Conservation (phyloP, 2,888 invertebrate species). For the Pristionchus mayeri region DNA sequence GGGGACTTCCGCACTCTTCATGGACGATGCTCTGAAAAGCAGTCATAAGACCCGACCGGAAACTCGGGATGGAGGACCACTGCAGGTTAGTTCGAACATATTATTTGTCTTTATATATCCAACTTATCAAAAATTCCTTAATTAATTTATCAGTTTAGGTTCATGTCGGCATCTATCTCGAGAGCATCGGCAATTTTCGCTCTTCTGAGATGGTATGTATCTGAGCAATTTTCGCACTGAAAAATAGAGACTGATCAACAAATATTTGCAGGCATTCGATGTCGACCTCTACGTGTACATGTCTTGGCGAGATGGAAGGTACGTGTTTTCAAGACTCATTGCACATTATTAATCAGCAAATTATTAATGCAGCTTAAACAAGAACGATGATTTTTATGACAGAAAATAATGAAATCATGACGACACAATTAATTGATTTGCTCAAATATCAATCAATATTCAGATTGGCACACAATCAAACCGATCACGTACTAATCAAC, state of each 20-base stretch:
- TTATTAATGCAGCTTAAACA: no score
- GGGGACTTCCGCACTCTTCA: no score
- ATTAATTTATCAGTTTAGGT: background rate
- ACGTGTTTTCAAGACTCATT: no score
- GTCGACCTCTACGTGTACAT: slow-evolving; percentile 72
- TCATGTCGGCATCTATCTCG: slow-evolving; percentile 57
- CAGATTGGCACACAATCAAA: slow-evolving; percentile 63
- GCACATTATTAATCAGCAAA: no score
- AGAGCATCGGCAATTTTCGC: slow-evolving; percentile 67
- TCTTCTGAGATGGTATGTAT: slow-evolving; percentile 67
- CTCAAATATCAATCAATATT: background rate
- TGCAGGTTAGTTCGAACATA: slow-evolving; percentile 7
- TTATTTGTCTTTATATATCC: no score
- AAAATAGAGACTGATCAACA: background rate
- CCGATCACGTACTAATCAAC: slow-evolving; percentile 69
- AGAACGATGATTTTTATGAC: no score
- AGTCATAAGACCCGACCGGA: slow-evolving; percentile 31
- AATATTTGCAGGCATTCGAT: slow-evolving; percentile 70
- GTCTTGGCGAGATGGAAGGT: slow-evolving; percentile 63
- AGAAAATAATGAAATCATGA: no score
- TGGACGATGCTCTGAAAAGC: slow-evolving; percentile 6
- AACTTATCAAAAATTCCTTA: no score
- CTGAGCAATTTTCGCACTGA: no score
- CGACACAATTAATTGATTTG: background rate
- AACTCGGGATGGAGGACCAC: slow-evolving; percentile 26